Evolutionary conservation across 2,888 invertebrate species (phyloP).

Genomic region (Ophion obscuratus): DNA sequence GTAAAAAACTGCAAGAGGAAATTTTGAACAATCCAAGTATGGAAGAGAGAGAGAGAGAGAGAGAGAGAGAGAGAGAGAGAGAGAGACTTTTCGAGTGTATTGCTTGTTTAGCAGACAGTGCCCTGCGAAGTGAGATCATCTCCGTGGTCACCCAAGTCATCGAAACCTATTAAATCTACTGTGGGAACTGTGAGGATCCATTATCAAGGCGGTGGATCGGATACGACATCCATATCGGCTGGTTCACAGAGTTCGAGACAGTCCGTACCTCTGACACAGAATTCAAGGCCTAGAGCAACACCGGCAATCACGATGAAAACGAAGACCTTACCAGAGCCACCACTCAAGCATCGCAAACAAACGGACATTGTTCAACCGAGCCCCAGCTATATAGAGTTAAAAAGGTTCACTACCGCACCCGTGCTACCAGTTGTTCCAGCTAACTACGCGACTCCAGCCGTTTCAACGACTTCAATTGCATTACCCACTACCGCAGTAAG

Average conservation of each 20-base stretch:
- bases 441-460: conserved; percentile 64
- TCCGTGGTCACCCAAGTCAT: conserved; percentile 82
- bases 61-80: neutral
- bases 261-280: conserved; percentile 82
- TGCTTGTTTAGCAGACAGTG: conserved; percentile 60
- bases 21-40: neutral
- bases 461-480: conserved; percentile 59
- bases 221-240: conserved; percentile 88
- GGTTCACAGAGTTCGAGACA: conserved; percentile 88
- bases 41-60: neutral
- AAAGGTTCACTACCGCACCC: conserved; percentile 67
- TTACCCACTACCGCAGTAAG: conserved; percentile 69
- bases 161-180: conserved; percentile 75
- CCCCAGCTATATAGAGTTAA: conserved; percentile 59
- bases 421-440: conserved; percentile 70
- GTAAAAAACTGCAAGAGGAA: conserved; percentile 46
- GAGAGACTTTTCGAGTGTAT: neutral
- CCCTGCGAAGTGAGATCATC: conserved; percentile 76
- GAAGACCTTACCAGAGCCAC: conserved; percentile 69
- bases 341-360: conserved; percentile 72
- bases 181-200: conserved; percentile 71
- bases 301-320: conserved; percentile 73
- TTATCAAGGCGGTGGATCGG: conserved; percentile 84
- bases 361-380: conserved; percentile 75
- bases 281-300: conserved; percentile 56